Conservation (phyloP, 1,140 invertebrate genomes). For the Ridgeia piscesae region DNA sequence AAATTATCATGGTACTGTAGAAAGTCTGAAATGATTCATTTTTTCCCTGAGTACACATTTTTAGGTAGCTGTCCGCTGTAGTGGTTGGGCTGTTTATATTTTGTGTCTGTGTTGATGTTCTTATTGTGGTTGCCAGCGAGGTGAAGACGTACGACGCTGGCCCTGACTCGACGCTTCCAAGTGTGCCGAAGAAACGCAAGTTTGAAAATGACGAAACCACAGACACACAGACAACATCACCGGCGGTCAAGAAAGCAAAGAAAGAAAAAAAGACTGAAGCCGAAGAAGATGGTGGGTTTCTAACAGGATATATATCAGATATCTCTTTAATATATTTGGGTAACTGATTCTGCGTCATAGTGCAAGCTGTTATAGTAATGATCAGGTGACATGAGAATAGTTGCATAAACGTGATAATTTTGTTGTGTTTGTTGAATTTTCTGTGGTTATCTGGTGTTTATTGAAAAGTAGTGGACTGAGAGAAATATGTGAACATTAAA, state of each 20-base stretch:
- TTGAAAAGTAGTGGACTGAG: too few relatives aligned
- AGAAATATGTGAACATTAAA: too few relatives aligned
- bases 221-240: not conserved
- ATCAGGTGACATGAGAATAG: not conserved
- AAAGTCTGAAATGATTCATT: too few relatives aligned
- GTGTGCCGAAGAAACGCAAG: constrained; percentile 18
- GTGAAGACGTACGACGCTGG: constrained; percentile 58
- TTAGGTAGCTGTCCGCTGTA: not conserved
- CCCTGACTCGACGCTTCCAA: constrained; percentile 63
- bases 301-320: not conserved
- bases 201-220: not conserved
- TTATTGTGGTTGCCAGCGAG: constrained; percentile 49
- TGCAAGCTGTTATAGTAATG: not conserved
- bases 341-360: too few relatives aligned
- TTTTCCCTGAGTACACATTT: not conserved
- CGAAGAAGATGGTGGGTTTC: not conserved
- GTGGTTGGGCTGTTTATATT: not conserved
- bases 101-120: not conserved
- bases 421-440: not conserved
- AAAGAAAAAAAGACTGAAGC: constrained; percentile 13
- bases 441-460: not conserved
- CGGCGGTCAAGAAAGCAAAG: constrained; percentile 1
- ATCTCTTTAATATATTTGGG: too few relatives aligned
- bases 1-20: too few relatives aligned
- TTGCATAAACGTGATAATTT: not conserved